A percentile compares a stretch with the other conserved stretches of the same genome.
These are phyloP conservation scores for Onychorhynchus coronatus DNA, from an alignment of 2,113 vertebrate genomes.

Conservation along the genomic window DNA sequence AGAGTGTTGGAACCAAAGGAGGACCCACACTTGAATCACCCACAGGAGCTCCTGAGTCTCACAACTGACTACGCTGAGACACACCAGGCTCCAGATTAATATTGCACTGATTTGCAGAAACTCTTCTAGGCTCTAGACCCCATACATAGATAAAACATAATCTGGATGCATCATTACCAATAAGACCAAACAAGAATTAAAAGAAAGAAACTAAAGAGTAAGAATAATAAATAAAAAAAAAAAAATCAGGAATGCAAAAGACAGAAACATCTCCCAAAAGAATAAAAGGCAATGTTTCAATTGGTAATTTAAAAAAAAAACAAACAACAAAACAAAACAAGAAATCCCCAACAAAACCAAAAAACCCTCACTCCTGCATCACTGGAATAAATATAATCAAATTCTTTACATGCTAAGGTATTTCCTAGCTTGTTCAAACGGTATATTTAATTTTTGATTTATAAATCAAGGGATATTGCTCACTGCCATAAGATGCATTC, in stretches of 20 bases:
- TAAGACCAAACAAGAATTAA: not conserved
- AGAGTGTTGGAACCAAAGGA: not conserved
- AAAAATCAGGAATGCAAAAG: not conserved
- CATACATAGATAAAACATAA: not conserved
- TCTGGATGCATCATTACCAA: not conserved
- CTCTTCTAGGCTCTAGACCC: not conserved
- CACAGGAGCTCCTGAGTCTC: not conserved
- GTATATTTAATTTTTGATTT: not conserved
- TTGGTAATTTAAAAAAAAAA: not conserved
- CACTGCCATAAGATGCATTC: not conserved
- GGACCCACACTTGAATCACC: not conserved
- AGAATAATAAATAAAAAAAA: not conserved
- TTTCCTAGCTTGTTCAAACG: not conserved
- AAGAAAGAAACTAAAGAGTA: not conserved
- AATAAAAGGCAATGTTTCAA: not conserved
- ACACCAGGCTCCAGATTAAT: not conserved
- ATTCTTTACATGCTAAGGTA: not conserved
- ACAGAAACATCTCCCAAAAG: not conserved
- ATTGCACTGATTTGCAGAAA: not conserved
- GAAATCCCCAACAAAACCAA: not conserved
- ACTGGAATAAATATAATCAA: not conserved
- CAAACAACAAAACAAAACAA: not conserved
- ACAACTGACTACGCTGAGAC: not conserved
- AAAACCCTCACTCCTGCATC: rapidly evolving
- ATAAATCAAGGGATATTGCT: constrained; percentile 9